These are phyloP conservation scores for Leucoptera coffeella DNA, from an alignment of 2,888 invertebrate genomes.

Conservation along the genomic window DNA sequence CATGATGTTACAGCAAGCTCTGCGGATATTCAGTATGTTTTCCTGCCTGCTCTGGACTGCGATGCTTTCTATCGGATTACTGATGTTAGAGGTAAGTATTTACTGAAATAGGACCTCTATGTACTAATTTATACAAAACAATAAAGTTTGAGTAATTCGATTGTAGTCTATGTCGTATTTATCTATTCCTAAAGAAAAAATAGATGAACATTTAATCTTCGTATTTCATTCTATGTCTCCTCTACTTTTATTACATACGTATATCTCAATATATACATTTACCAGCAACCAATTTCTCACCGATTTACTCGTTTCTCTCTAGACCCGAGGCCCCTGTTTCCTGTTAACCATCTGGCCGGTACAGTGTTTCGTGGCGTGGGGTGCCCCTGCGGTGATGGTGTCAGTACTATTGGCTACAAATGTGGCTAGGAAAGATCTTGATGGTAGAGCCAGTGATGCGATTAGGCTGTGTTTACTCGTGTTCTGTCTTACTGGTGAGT, in stretches of 20 bases:
- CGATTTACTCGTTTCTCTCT: constrained; percentile 10
- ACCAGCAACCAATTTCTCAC: not conserved
- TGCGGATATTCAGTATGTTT: constrained; percentile 73
- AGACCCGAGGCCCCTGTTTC: constrained; percentile 78
- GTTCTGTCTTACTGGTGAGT: constrained; percentile 73
- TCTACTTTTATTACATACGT: too few species aligned
- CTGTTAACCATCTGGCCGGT: constrained; percentile 70
- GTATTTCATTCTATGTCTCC: too few species aligned
- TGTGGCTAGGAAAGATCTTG: constrained; percentile 68
- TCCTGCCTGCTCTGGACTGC: constrained; percentile 83
- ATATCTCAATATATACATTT: too few species aligned
- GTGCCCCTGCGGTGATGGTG: constrained; percentile 62
- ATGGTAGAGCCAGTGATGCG: constrained; percentile 71
- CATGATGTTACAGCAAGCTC: constrained; percentile 66
- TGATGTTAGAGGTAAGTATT: constrained; percentile 61
- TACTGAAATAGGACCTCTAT: not conserved
- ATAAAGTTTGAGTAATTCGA: too few species aligned
- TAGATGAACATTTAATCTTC: too few species aligned
- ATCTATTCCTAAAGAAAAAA: too few species aligned
- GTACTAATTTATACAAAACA: too few species aligned
- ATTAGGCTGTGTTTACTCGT: constrained; percentile 69
- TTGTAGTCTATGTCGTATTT: too few species aligned
- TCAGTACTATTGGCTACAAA: constrained; percentile 58
- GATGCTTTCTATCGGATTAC: constrained; percentile 71
- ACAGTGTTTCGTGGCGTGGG: constrained; percentile 56